Evolutionary conservation across 2,888 invertebrate species (phyloP), one percentile per base, ranked within the genome.

Genomic region (Eupithecia centaureata): DNA sequence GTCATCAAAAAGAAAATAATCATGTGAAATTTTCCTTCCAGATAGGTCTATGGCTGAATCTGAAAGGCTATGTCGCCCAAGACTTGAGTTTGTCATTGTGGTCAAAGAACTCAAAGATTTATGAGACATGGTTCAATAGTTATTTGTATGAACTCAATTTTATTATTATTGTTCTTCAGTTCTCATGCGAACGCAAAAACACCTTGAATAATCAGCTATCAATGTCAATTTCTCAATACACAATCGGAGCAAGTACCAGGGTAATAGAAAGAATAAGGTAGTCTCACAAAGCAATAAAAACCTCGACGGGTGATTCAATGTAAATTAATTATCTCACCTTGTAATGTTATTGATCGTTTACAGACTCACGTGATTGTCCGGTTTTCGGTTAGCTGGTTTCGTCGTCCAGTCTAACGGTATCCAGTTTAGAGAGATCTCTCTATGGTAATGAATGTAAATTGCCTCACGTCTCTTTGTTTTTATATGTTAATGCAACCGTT

Each of bases 361-460:
- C 59, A 4, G 60, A 47, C 64, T 42, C 58, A 65, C 65, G 65
- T 65, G 69, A 69, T 63, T 70, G 69, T 60, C 63, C 63, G 54
- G 66, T 56, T 61, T 63, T 18, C 51, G 25, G 10, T 66, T 30
- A 57, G 15, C 61, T 70, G 66, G 69, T 66, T 66, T 15, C 2
- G 0, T 10, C 28, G 51, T 42, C 15, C 35, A 56, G 35, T 59
- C 30, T 38, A 63, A 32, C 59, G 22, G 13, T 35, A 65, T 59
- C 70, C 67, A 70, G 61, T 63, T 25, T 47, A 70, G 32, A n/a
- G 28, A 63, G 70, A 54, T 38, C 63, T 33, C 38, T 63, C 57
- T 61, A 70, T 70, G 70, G 63, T 70, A 63, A 69, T 66, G 59
- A 63, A 69, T 66, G 69, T 63, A 70, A 70, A 70, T 70, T 61